A percentile compares a stretch with the other conserved stretches of the same genome.
Evolutionary conservation across 30 jellyfish, hydroid and myxozoan genomes (phyloP).

Genomic region (Sanderia malayensis): DNA sequence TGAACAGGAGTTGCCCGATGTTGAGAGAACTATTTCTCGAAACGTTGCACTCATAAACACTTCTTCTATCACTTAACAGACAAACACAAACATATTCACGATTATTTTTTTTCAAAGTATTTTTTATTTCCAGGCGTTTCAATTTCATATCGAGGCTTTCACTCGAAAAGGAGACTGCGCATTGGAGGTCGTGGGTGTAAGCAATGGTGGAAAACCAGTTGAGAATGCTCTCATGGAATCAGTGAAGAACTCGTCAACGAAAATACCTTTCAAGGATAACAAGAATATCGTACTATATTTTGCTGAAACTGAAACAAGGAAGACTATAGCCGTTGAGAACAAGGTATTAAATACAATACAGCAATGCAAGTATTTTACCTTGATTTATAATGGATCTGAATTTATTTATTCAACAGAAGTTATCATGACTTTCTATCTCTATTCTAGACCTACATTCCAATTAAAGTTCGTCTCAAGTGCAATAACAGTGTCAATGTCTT

Average conservation of each 20-base stretch:
- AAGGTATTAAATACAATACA: too few species aligned
- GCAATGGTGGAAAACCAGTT: conserved; percentile 60
- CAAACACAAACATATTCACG: too few species aligned
- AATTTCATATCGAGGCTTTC: conserved; percentile 77
- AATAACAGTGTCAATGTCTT: conserved; percentile 49
- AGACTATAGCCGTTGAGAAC: conserved; percentile 90
- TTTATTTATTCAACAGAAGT: too few species aligned
- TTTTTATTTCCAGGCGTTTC: conserved; percentile 95
- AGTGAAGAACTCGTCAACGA: conserved; percentile 35
- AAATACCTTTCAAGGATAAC: conserved; percentile 53
- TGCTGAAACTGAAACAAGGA: conserved; percentile 35
- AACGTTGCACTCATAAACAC: too few species aligned
- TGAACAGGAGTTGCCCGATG: too few species aligned
- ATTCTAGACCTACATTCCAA: conserved; percentile 58
- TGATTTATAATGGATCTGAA: too few species aligned
- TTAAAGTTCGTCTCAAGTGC: conserved; percentile 67
- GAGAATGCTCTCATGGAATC: conserved; percentile 49
- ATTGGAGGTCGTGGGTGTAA: conserved; percentile 47
- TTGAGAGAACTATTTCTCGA: neutral
- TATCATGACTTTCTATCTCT: too few species aligned
- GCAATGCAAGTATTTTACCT: too few species aligned
- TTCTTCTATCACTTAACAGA: too few species aligned
- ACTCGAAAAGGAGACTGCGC: conserved; percentile 66
- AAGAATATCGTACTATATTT: conserved; percentile 54
- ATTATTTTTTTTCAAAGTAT: too few species aligned